These are phyloP conservation scores for Aspidiotus destructor DNA, from an alignment of 2,888 invertebrate species.

Conservation along the genomic window DNA sequence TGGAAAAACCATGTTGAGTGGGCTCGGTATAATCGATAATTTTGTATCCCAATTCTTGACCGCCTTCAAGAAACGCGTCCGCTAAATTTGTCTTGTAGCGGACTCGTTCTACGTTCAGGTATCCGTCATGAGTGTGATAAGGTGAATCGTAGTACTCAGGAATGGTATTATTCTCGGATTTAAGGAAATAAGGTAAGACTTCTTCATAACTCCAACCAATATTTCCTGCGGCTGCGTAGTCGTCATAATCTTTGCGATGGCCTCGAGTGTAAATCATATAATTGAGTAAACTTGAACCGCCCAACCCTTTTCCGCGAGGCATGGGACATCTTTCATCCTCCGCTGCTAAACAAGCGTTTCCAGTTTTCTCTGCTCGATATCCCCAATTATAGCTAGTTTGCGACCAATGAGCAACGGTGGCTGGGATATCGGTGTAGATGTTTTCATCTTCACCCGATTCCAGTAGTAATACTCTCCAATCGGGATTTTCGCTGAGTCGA, in stretches of 20 bases:
- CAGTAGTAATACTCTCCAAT: slow-evolving; percentile 53
- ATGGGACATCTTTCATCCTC: slow-evolving; percentile 37
- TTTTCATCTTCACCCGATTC: slow-evolving; percentile 53
- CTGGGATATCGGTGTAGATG: slow-evolving; percentile 51
- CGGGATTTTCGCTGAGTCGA: slow-evolving; percentile 53
- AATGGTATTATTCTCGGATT: slow-evolving; percentile 39
- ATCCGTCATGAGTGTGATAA: slow-evolving; percentile 59
- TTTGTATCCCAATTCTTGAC: slow-evolving; percentile 49
- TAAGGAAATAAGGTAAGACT: slow-evolving; percentile 41
- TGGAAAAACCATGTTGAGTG: slow-evolving; percentile 37
- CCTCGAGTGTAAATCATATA: slow-evolving; percentile 47
- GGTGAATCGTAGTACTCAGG: slow-evolving; percentile 36
- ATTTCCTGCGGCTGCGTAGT: slow-evolving; percentile 38
- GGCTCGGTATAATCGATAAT: slow-evolving; percentile 48
- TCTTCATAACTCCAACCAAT: slow-evolving; percentile 44
- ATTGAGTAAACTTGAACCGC: slow-evolving; percentile 49
- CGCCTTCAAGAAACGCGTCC: slow-evolving; percentile 56
- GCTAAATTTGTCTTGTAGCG: slow-evolving; percentile 55
- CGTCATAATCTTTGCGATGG: slow-evolving; percentile 38
- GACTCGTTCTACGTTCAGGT: slow-evolving; percentile 57
- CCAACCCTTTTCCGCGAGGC: slow-evolving; percentile 38
- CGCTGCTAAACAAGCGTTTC: slow-evolving; percentile 48
- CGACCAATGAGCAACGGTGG: slow-evolving; percentile 49
- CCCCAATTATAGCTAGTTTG: slow-evolving; percentile 59
- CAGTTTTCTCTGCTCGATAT: slow-evolving; percentile 56